Evolutionary conservation across 2,113 vertebrate species (phyloP), one percentile per base, ranked within the genome.

Genomic region (Maccullochella peelii): DNA sequence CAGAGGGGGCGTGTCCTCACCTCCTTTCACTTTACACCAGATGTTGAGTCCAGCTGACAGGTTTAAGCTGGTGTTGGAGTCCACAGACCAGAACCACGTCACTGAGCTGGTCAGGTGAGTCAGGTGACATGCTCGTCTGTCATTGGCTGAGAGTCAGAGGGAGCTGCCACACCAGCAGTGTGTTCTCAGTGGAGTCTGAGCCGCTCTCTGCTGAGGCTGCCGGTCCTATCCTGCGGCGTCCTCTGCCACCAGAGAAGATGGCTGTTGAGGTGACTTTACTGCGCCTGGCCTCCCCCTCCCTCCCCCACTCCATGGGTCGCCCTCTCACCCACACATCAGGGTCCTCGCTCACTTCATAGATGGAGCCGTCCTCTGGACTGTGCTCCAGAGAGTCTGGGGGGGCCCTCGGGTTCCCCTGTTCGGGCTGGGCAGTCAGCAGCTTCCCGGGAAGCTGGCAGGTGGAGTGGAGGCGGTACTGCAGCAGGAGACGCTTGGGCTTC

Each of bases 241-340:
- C 88, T 77, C 78, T 75, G 21, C 88, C 90, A 1, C 83, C 83
- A 0, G 83, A 88, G 78, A 91, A 88, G 20, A 91, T 33, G 33
- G 90, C 90, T 21, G 78, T 78, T 1, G 88, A 91, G 27, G 58
- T 86, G 62, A 88, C 72, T 58, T 69, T 86, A 20, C 30, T 86
- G 50, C 80, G 80, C 68, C 61, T 73, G 65, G 25, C 52, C 55
- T 87, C 90, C 33, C 66, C 71, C 21, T 89, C 85, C 18, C 7
- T 76, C 8, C 83, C 80, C 80, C 12, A 4, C 6, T 88, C 80
- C 67, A 77, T 14, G 0, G 80, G 49, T 23, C 6, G 76, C 16
- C 90, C 88, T 27, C 90, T 79, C 30, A 91, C 85, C 90, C 90
- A 91, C 68, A 91, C 88, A 8, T 89, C 88, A 0, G 90, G 90